These are phyloP conservation scores for Darevskia nairensis DNA, from an alignment of 2,797 vertebrate genomes.

Conservation along the genomic window DNA sequence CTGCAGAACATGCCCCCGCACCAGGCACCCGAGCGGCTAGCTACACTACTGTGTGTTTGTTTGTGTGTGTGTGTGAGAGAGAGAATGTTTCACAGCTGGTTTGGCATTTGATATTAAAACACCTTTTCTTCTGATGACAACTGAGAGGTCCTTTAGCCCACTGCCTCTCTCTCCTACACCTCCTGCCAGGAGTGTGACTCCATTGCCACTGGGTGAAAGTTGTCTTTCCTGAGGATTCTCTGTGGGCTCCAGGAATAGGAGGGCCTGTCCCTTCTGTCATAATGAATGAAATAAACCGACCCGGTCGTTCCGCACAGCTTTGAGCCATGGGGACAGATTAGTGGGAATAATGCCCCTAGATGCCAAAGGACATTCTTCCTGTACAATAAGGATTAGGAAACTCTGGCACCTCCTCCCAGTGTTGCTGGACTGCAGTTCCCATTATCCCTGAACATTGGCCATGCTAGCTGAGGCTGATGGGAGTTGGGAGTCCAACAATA, in stretches of 20 bases:
- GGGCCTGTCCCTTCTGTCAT: background rate
- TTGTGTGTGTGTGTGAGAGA: too few species aligned
- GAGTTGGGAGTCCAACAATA: too few species aligned
- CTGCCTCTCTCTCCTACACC: background rate
- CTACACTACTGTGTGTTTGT: accelerated
- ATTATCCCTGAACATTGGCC: background rate
- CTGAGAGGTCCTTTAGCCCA: background rate
- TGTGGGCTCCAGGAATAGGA: background rate
- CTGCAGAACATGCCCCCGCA: too few species aligned
- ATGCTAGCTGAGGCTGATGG: background rate
- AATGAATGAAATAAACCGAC: background rate
- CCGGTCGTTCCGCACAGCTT: background rate
- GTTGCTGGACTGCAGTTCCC: background rate
- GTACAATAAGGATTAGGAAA: background rate
- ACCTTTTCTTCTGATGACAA: background rate
- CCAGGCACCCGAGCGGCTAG: too few species aligned
- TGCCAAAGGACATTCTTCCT: background rate
- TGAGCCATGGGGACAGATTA: background rate
- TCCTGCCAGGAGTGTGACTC: background rate
- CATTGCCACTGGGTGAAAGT: background rate
- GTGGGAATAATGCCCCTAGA: background rate
- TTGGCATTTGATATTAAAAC: background rate
- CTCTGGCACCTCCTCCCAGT: background rate
- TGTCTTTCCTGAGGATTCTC: background rate
- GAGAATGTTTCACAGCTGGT: too few species aligned